phyloP scores from a whole-genome alignment of 2,113 vertebrate species.

The Zeus faber region DNA sequence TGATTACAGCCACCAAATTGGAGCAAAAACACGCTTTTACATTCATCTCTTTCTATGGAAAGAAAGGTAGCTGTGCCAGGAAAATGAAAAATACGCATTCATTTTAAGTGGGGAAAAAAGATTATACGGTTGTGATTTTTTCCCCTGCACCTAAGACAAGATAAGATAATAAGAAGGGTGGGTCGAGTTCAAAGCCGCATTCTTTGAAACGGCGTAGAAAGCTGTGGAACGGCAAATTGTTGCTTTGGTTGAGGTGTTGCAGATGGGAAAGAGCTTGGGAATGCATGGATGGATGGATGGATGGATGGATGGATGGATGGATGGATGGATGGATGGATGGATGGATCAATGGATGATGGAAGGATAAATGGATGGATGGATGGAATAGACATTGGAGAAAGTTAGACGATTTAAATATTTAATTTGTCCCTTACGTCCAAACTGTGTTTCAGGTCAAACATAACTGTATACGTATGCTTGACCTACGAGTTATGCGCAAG shows the following conservation, averaged over 20 bases:
- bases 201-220: slow-evolving; percentile 8
- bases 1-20: no score
- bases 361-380: no score
- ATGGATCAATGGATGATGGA: no score
- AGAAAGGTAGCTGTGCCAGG: slow-evolving; percentile 39
- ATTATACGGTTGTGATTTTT: slow-evolving; percentile 38
- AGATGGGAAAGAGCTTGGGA: slow-evolving; percentile 6
- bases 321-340: slow-evolving; percentile 14
- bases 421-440: background rate
- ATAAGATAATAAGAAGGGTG: slow-evolving; percentile 50
- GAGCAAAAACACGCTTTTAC: no score
- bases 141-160: slow-evolving; percentile 41
- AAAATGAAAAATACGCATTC: slow-evolving; percentile 46
- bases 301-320: slow-evolving; percentile 3
- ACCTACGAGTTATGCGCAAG: no score
- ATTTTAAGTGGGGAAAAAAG: slow-evolving; percentile 50
- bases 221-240: no score
- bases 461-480: slow-evolving; percentile 43
- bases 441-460: slow-evolving; percentile 21
- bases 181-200: slow-evolving; percentile 30
- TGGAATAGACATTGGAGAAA: background rate
- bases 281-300: slow-evolving; percentile 17
- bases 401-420: background rate
- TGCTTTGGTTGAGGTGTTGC: slow-evolving; percentile 13
- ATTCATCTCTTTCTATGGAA: slow-evolving; percentile 42